phyloP scores from a whole-genome alignment of 2,797 vertebrate genomes.

The Acanthornis magna region DNA sequence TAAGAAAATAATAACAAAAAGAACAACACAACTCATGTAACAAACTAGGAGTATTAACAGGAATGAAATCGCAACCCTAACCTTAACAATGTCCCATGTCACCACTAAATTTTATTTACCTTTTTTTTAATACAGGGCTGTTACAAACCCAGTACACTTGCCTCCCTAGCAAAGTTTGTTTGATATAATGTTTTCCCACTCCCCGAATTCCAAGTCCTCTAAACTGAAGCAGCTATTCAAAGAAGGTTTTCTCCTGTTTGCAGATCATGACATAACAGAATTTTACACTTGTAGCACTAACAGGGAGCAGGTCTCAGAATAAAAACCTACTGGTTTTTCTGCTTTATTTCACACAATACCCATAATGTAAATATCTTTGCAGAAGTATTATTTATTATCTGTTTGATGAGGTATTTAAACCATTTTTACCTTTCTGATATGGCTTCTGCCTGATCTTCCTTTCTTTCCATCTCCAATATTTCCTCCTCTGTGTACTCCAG shows the following conservation, averaged over 20 bases:
- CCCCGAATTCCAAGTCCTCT: background rate
- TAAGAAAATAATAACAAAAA: background rate
- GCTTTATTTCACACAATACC: background rate
- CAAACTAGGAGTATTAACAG: background rate
- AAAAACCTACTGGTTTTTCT: background rate
- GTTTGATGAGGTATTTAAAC: background rate
- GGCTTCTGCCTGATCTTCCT: conserved; percentile 84
- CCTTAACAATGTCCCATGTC: background rate
- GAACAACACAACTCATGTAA: background rate
- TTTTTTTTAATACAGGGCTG: background rate
- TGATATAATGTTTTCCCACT: background rate
- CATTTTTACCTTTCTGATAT: conserved; percentile 84
- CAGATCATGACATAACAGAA: background rate
- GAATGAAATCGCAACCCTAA: background rate
- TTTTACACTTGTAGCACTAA: background rate
- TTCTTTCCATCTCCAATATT: conserved; percentile 83
- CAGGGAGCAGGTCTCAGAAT: background rate
- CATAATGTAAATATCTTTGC: background rate
- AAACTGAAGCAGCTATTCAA: background rate
- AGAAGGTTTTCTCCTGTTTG: background rate
- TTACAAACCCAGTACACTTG: background rate
- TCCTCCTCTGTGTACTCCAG: conserved; percentile 80
- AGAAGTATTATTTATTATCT: background rate
- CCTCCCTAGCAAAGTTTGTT: background rate
- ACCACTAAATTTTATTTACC: background rate